Conservation (phyloP, 23 tunicate genomes). For the Halocynthia aurantium region DNA sequence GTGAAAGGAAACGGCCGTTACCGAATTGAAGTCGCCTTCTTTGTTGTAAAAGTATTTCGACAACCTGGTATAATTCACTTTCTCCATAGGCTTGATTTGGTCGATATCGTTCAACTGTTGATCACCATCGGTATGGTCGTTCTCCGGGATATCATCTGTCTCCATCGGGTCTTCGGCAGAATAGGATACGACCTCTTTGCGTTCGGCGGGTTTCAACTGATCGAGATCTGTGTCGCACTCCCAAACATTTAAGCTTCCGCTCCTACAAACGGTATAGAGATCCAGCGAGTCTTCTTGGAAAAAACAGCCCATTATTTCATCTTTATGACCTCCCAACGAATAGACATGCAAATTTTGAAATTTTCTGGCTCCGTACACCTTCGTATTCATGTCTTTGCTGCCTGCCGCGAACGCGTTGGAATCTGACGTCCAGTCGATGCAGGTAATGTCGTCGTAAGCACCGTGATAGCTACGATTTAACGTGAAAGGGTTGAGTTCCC, state of each 20-base stretch:
- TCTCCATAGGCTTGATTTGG: neutral
- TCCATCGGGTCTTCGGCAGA: neutral
- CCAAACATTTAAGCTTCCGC: conserved; percentile 64
- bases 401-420: conserved; percentile 77
- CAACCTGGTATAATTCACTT: neutral
- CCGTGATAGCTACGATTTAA: conserved; percentile 49
- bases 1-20: conserved; percentile 50
- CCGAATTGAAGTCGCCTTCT: conserved; percentile 50
- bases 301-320: conserved; percentile 74
- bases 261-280: conserved; percentile 49
- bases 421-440: conserved; percentile 80
- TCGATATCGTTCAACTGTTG: no score
- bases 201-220: neutral
- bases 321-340: conserved; percentile 74
- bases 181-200: neutral
- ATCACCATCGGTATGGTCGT: neutral
- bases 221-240: conserved; percentile 56
- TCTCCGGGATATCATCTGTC: neutral
- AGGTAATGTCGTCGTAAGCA: conserved; percentile 44
- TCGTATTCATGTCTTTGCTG: conserved; percentile 59
- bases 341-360: conserved; percentile 34
- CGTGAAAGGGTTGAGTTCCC: conserved; percentile 57
- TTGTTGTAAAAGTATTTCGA: conserved; percentile 54
- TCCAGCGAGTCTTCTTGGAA: conserved; percentile 71
- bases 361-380: conserved; percentile 35